phyloP scores from a whole-genome alignment of 2,113 vertebrate genomes.

The Lanius ludovicianus region DNA sequence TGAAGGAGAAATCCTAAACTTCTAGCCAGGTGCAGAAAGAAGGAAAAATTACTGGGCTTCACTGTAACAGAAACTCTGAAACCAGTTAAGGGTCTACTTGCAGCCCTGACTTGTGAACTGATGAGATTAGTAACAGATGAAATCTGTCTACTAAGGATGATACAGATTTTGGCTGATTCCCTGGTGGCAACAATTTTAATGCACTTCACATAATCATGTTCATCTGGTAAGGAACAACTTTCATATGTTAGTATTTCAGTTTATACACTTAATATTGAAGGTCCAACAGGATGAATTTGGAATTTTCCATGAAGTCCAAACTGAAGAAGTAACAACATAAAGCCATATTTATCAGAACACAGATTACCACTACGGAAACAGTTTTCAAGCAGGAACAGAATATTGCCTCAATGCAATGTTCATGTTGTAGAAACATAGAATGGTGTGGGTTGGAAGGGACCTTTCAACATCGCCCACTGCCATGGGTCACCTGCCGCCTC shows the following conservation, averaged over 20 bases:
- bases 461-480: not conserved
- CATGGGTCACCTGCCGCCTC: not conserved
- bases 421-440: not conserved
- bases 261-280: not conserved
- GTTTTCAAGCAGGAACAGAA: not conserved
- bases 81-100: not conserved
- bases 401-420: not conserved
- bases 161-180: not conserved
- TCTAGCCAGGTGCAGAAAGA: not conserved
- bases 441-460: not conserved
- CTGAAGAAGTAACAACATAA: not conserved
- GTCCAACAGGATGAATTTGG: not conserved
- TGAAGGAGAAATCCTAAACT: not conserved
- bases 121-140: not conserved
- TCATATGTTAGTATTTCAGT: not conserved
- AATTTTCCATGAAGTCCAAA: not conserved
- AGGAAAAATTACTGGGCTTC: not conserved
- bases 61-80: not conserved
- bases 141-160: not conserved
- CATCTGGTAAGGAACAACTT: not conserved
- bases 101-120: not conserved
- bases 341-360: not conserved
- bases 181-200: not conserved
- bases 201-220: not conserved
- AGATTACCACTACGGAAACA: not conserved